phyloP scores from a whole-genome alignment of 1,140 invertebrate species.

The Cephus cinctus region DNA sequence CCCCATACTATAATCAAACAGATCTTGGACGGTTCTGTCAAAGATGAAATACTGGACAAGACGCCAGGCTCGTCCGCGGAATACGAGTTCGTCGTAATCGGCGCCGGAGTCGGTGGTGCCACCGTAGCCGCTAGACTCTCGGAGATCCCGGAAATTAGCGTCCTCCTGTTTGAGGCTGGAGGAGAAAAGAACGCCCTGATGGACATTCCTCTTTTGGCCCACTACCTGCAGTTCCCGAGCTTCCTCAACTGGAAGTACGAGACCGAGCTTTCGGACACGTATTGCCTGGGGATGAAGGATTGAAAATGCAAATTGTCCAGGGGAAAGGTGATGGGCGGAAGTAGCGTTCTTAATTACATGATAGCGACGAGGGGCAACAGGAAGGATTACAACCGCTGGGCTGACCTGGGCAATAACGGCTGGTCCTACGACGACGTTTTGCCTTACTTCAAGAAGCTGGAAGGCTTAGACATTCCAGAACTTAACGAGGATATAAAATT shows the following conservation, averaged over 20 bases:
- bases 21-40: no score
- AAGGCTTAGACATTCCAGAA: conserved; percentile 35
- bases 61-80: conserved; percentile 54
- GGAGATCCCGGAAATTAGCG: conserved; percentile 47
- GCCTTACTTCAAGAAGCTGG: conserved; percentile 55
- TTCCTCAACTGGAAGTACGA: conserved; percentile 69
- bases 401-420: conserved; percentile 54
- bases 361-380: conserved; percentile 63
- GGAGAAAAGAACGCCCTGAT: conserved; percentile 68
- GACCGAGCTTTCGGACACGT: conserved; percentile 54
- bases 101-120: conserved; percentile 60
- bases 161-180: conserved; percentile 64
- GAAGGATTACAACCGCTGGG: conserved; percentile 63
- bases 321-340: conserved; percentile 54
- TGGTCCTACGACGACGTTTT: conserved; percentile 62
- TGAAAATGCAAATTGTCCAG: conserved; percentile 41
- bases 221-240: conserved; percentile 56
- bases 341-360: conserved; percentile 64
- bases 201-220: conserved; percentile 65
- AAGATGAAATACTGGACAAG: conserved; percentile 16
- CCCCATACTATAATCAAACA: no score
- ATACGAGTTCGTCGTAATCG: conserved; percentile 42
- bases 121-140: conserved; percentile 62
- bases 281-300: conserved; percentile 7
- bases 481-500: conserved; percentile 21